These are phyloP conservation scores for Drosophila trapezifrons DNA, from an alignment of 1,140 invertebrate species.

Conservation along the genomic window DNA sequence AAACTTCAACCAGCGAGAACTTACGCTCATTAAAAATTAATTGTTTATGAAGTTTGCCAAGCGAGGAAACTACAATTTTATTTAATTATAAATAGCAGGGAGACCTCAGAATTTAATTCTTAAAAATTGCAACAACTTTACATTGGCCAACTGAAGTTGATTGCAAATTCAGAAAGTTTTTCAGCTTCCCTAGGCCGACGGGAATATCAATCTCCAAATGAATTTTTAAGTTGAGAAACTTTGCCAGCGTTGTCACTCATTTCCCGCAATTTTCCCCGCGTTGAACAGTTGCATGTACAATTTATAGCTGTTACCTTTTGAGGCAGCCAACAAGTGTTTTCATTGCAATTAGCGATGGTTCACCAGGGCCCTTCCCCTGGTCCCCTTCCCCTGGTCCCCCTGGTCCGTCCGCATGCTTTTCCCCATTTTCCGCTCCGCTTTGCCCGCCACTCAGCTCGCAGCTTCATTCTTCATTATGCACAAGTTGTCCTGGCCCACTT, in stretches of 20 bases:
- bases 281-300: conserved; percentile 17
- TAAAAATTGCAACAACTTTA: not conserved
- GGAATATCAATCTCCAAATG: conserved; percentile 16
- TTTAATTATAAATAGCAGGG: not conserved
- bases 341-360: conserved; percentile 69
- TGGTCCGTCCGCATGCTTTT: not conserved
- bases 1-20: not conserved
- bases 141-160: conserved; percentile 1
- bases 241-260: conserved; percentile 3
- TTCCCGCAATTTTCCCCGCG: not conserved
- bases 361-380: conserved; percentile 16
- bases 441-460: conserved; percentile 26
- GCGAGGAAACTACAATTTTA: not conserved
- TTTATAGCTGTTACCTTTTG: conserved; percentile 23
- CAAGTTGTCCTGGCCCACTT: conserved; percentile 43
- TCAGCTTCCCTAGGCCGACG: not conserved
- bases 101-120: not conserved
- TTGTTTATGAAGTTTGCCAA: not conserved
- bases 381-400: not conserved
- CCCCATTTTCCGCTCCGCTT: not conserved
- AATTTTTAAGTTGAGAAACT: not conserved
- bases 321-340: conserved; percentile 64
- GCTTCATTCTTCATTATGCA: conserved; percentile 46
- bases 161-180: conserved; percentile 2
- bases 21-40: conserved; percentile 9